These are phyloP conservation scores for Dinoponera quadriceps DNA, from an alignment of 1,140 invertebrate genomes.

Conservation along the genomic window DNA sequence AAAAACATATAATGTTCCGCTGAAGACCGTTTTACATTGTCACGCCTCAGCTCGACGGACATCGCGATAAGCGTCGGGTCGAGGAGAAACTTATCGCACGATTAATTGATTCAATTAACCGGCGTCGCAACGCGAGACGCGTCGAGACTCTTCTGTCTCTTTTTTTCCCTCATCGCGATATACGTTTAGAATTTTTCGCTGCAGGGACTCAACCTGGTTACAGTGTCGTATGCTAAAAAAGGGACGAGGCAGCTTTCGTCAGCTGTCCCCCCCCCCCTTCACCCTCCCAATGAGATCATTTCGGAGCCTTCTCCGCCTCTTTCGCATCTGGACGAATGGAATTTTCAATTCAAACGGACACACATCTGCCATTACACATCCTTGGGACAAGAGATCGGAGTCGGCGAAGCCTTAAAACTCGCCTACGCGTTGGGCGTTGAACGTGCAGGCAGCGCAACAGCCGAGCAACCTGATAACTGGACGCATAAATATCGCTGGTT, in stretches of 20 bases:
- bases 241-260: no score
- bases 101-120: slow-evolving; percentile 16
- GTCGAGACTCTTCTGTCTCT: neutral
- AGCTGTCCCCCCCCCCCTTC: no score
- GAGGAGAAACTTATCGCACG: no score
- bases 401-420: slow-evolving; percentile 56
- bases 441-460: slow-evolving; percentile 11
- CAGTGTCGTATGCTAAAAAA: no score
- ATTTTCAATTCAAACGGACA: neutral
- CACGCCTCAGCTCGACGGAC: no score
- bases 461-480: neutral
- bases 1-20: no score
- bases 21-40: no score
- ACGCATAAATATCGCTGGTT: neutral
- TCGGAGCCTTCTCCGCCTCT: no score
- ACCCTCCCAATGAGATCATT: no score
- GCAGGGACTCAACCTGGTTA: neutral
- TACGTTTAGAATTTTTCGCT: no score
- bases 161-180: neutral
- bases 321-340: no score
- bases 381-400: slow-evolving; percentile 36
- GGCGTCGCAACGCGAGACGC: slow-evolving; percentile 11
- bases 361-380: slow-evolving; percentile 15
- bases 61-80: no score
- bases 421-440: slow-evolving; percentile 15